A percentile compares a stretch with the other conserved stretches of the same genome.
Evolutionary conservation across 2,797 vertebrate species (phyloP).

Genomic region (Philypnodon macrostomus): DNA sequence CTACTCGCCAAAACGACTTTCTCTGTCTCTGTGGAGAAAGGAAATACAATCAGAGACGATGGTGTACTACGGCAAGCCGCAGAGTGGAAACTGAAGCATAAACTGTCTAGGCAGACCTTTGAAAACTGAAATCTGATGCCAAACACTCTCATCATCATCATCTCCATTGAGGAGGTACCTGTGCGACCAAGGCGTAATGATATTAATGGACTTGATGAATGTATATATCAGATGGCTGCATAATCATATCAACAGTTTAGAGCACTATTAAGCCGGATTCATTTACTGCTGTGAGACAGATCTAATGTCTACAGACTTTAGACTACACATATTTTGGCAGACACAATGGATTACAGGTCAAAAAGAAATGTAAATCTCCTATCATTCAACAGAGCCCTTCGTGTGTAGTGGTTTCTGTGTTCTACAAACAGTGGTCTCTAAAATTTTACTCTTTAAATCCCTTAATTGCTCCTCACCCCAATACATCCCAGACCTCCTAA

Average conservation of each 20-base stretch:
- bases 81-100: conserved; percentile 2
- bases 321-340: not conserved
- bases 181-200: conserved; percentile 7
- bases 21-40: conserved; percentile 65
- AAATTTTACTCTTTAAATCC: too few relatives aligned
- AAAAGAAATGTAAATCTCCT: too few relatives aligned
- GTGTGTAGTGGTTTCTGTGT: conserved; percentile 27
- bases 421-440: conserved; percentile 64
- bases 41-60: conserved; percentile 18
- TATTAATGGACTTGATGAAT: conserved; percentile 19
- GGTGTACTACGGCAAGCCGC: not conserved
- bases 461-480: too few relatives aligned
- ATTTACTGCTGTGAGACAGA: conserved; percentile 4
- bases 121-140: conserved; percentile 27
- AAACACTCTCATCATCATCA: too few relatives aligned
- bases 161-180: conserved; percentile 15
- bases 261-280: conserved; percentile 17
- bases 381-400: conserved; percentile 24
- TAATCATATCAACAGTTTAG: conserved; percentile 40
- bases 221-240: conserved; percentile 36
- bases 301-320: not conserved
- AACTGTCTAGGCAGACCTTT: conserved; percentile 6
- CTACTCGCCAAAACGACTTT: conserved; percentile 72
- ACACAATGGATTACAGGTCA: too few relatives aligned
- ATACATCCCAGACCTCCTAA: too few relatives aligned